Evolutionary conservation across 53 echinoderm and acorn worm species (phyloP).

Genomic region (Holothuria scabra): DNA sequence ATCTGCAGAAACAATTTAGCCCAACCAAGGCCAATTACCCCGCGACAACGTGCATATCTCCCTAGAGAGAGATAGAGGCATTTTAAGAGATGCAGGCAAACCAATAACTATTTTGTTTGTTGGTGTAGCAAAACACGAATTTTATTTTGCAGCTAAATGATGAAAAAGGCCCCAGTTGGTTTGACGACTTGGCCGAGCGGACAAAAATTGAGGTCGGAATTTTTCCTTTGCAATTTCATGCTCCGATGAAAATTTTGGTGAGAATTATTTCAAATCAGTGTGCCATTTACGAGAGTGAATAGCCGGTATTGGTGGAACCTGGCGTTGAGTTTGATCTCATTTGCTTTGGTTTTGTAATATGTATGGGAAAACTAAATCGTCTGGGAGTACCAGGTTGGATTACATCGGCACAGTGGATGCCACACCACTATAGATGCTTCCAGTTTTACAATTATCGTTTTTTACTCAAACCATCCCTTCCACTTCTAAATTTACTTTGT

Average conservation of each 20-base stretch:
- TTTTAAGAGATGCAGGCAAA: slow-evolving; percentile 35
- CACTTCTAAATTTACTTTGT: neutral
- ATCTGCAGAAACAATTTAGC: slow-evolving; percentile 50
- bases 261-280: slow-evolving; percentile 44
- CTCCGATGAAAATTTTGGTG: slow-evolving; percentile 47
- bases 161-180: slow-evolving; percentile 51
- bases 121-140: slow-evolving; percentile 35
- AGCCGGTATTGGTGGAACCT: neutral
- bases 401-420: neutral
- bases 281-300: neutral
- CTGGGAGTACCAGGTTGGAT: neutral
- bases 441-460: slow-evolving; percentile 28
- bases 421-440: neutral
- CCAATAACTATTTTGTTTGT: slow-evolving; percentile 47
- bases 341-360: neutral
- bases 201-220: slow-evolving; percentile 48
- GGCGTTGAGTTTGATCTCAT: slow-evolving; percentile 11
- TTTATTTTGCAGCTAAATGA: slow-evolving; percentile 41
- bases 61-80: slow-evolving; percentile 38
- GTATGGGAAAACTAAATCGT: no score
- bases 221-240: slow-evolving; percentile 52
- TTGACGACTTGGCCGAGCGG: slow-evolving; percentile 44
- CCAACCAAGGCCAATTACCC: slow-evolving; percentile 50
- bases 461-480: slow-evolving; percentile 28
- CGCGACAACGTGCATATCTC: slow-evolving; percentile 33